Evolutionary conservation across 2,797 vertebrate genomes (phyloP), one percentile per base, ranked within the genome.

Genomic region (Pseudopleuronectes americanus): DNA sequence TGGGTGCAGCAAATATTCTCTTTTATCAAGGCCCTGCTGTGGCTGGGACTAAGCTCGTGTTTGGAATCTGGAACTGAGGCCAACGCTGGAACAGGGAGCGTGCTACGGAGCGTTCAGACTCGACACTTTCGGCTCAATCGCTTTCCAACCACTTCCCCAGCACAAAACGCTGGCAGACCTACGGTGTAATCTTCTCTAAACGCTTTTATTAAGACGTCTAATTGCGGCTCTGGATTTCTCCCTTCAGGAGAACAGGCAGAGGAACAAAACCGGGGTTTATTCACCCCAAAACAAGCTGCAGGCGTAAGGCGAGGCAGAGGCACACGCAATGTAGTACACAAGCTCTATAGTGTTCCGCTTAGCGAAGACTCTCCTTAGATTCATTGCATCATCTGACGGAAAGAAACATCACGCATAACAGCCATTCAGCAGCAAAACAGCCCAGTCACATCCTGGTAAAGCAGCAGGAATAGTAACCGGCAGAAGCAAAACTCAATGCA

Each of bases 201-300:
- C 19, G 72, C 85, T 89, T 91, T 91, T 92, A 92, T 93, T 90
- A 93, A 87, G 87, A 88, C 85, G 84, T 91, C 71, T 90, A 92
- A 92, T 93, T 93, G 88, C 84, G 64, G 83, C 79, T 84, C 52
- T 57, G 80, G 80, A 67, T 85, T 82, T 76, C 72, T 79, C 77
- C 74, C 88, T 91, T 74, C 77, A 92, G 86, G 77, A 89, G 75
- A 77, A 72, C 69, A 80, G 81, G 82, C 85, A 85, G 68, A 76
- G 66, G 68, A 87, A 84, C 81, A 88, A 84, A 90, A 90, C 84
- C 26, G 19, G 56, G 79, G 79, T 74, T 80, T 81, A 84, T 89
- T 82, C 72, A 82, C 75, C 85, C 72, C 71, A 83, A 79, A 87
- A 88, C 69, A 76, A 61, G 84, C 85, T 77, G 83, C 81, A 64